These are phyloP conservation scores for Actinia equina DNA, from an alignment of 64 coral and sea anemone species.

Conservation along the genomic window DNA sequence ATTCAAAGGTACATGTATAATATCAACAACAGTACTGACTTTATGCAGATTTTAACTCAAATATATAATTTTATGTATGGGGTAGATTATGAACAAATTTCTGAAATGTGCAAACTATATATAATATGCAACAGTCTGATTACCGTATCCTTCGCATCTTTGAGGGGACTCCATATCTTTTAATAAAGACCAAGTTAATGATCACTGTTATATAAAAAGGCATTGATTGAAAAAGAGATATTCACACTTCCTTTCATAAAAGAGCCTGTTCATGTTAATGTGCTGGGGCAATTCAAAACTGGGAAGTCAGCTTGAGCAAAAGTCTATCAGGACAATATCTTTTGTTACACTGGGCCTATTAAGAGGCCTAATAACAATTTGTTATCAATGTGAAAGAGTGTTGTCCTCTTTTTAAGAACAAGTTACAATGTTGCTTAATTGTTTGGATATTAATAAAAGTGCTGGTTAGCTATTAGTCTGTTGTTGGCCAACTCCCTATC, in stretches of 20 bases:
- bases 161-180: not conserved
- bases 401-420: too few species aligned
- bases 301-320: not conserved
- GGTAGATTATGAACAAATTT: not conserved
- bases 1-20: conserved; percentile 6
- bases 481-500: too few species aligned
- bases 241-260: not conserved
- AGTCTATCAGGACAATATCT: too few species aligned
- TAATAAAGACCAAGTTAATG: not conserved
- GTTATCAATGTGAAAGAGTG: too few species aligned
- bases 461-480: too few species aligned
- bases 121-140: not conserved
- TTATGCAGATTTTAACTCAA: not conserved
- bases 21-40: not conserved
- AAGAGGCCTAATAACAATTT: too few species aligned
- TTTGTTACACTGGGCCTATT: too few species aligned
- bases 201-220: not conserved
- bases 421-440: too few species aligned
- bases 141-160: not conserved
- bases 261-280: not conserved
- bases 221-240: not conserved
- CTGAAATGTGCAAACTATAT: not conserved
- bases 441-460: too few species aligned
- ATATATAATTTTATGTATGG: not conserved
- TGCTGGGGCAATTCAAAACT: too few species aligned